Evolutionary conservation across 2,888 invertebrate genomes (phyloP), one percentile per base, ranked within the genome.

Genomic region (Apodemia mormo): DNA sequence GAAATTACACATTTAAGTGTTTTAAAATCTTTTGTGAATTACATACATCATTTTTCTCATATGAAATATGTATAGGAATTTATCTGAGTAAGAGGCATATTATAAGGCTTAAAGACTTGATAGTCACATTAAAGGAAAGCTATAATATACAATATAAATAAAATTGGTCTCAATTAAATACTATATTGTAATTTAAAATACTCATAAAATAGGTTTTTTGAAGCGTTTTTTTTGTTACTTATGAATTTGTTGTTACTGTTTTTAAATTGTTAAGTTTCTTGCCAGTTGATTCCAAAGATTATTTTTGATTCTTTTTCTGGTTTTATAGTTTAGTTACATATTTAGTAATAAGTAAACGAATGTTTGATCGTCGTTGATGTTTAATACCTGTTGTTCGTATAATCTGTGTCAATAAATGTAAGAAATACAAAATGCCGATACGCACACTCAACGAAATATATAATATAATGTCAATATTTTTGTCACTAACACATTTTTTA

Each of bases 271-370:
- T 61, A 10, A 12, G 58, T 61, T 61, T 82, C 89, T 90, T 90
- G 90, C 90, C 90, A 88, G 82, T 82, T 82, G 69, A 79, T 83
- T 80, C 90, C 89, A 90, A 90, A 89, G 88, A 89, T 85, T 86
- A 80, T 81, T 81, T 81, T 82, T 83, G 30, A 66, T 40, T 40
- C 49, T 49, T 49, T 68, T 29, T 45, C 12, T 66, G 66, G 33
- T 43, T 64, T 29, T 45, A 65, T 67, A 52, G 45, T 68, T 66
- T 64, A 29, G 37, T 37, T 54, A 9, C 22, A 52, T 40, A 12
- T 58, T 66, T 68, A 67, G 45, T 49, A 45, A 14, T 65, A 56
- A 56, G 68, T 30, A 37, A 37, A 64, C 33, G 37, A 64, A 64
- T 64, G 33, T 33, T 33, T 61, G 61, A 61, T 33, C 14, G 33